Conservation (phyloP, 2,888 invertebrate genomes). For the Aphidoletes aphidimyza region DNA sequence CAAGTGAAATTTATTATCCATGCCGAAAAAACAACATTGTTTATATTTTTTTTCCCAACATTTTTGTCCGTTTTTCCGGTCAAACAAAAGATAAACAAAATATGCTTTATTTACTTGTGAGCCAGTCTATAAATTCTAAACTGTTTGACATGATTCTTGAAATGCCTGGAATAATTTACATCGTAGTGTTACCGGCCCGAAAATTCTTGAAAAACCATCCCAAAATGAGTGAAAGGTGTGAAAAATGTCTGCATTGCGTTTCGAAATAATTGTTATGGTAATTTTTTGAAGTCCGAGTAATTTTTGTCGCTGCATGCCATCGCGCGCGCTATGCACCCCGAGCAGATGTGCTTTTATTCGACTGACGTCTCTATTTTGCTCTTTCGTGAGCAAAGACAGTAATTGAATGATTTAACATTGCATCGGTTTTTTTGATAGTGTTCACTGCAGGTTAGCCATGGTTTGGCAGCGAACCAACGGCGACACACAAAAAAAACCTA, state of each 20-base stretch:
- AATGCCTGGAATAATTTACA: not conserved
- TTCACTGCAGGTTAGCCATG: no score
- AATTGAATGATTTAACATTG: conserved; percentile 32
- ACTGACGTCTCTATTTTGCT: not conserved
- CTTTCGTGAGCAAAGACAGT: not conserved
- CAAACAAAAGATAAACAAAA: not conserved
- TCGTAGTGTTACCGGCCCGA: not conserved
- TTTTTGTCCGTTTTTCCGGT: not conserved
- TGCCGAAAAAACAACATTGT: no score
- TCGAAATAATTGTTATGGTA: conserved; percentile 35
- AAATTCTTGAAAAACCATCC: not conserved
- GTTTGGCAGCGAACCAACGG: no score
- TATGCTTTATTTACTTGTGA: not conserved
- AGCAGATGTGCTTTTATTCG: not conserved
- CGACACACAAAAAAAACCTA: not conserved
- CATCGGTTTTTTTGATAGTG: not conserved
- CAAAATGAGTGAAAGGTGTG: conserved; percentile 50
- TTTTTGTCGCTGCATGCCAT: conserved; percentile 15
- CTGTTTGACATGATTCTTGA: conserved; percentile 9
- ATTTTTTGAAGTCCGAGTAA: not conserved
- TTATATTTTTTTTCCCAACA: not conserved
- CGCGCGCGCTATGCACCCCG: not conserved
- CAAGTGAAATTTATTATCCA: conserved; percentile 29
- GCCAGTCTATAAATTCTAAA: not conserved
- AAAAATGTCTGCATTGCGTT: conserved; percentile 1